Evolutionary conservation across 2,888 invertebrate genomes (phyloP), one percentile per base, ranked within the genome.

Genomic region (Lasioglossum zephyrum): DNA sequence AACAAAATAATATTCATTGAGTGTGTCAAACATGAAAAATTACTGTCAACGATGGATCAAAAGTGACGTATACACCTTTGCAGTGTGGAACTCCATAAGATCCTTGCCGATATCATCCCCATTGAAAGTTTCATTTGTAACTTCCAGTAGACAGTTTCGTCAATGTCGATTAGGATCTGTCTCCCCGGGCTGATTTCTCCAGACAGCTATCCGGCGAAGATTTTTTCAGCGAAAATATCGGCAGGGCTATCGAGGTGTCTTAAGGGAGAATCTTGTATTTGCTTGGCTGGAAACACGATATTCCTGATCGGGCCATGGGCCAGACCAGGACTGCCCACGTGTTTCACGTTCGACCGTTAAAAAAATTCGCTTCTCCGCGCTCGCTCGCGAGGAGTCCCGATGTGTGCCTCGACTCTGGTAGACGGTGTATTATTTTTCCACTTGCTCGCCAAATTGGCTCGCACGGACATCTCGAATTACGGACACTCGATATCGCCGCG

Each of bases 391-490:
- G 86, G 47, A 47, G 86, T 90, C 86, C 82, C 86, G 77, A 69
- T 36, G 84, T 36, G 84, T 81, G 79, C 77, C 81, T 76, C 79
- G 84, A 77, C 84, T 91, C 88, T 90, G 92, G 90, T 91, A 91
- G 92, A 89, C 87, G 87, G 87, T 88, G 89, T 93, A 93, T 93
- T 93, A 93, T 93, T 93, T 93, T 93, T 93, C 92, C 91, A 84
- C 73, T 81, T 88, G 90, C 89, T 89, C 89, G 91, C 90, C 92
- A 93, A 94, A 94, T 94, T 94, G 93, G 93, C 93, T 93, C 92
- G 92, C 92, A 91, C 91, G 91, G 91, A 91, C 53, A 93, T 94
- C 93, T 94, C 94, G 90, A 92, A 91, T 94, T 94, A 93, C 94
- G 87, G 93, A 90, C 85, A 93, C 92, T 89, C 91, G 92, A 93